Conservation (phyloP, 2,888 invertebrate species). For the Nephrotoma guestfalica region DNA sequence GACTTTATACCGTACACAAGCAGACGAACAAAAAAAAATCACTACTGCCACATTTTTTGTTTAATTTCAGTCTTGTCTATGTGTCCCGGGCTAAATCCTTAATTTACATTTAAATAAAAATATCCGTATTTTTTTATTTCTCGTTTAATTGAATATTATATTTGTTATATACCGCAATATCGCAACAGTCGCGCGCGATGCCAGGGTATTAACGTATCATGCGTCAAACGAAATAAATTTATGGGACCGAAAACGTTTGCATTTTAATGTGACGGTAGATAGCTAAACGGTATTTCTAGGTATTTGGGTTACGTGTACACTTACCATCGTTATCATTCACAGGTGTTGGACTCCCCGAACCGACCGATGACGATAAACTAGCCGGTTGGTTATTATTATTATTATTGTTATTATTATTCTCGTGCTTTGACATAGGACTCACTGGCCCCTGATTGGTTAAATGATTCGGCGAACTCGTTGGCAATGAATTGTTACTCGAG, state of each 20-base stretch:
- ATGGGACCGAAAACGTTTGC: neutral
- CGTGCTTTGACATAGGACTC: neutral
- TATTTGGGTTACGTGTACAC: neutral
- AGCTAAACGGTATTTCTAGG: neutral
- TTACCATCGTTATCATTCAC: conserved; percentile 31
- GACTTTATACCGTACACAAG: neutral
- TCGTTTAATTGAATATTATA: neutral
- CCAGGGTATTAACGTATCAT: neutral
- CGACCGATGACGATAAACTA: conserved; percentile 30
- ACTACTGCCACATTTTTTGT: neutral
- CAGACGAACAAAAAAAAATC: neutral
- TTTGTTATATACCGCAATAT: neutral
- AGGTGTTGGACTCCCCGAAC: conserved; percentile 29
- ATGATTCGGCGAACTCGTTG: conserved; percentile 25
- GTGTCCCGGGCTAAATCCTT: neutral
- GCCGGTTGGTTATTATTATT: neutral
- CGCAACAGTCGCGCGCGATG: neutral
- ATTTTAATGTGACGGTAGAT: neutral
- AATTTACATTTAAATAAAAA: neutral
- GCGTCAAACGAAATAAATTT: neutral
- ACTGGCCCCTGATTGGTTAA: conserved; percentile 8
- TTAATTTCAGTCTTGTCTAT: neutral
- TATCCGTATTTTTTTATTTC: neutral
- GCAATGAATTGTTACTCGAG: conserved; percentile 28
- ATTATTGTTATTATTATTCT: conserved; percentile 1